These are phyloP conservation scores for Microcebus tavaratra DNA, from an alignment of 2,113 vertebrate genomes.

Conservation along the genomic window DNA sequence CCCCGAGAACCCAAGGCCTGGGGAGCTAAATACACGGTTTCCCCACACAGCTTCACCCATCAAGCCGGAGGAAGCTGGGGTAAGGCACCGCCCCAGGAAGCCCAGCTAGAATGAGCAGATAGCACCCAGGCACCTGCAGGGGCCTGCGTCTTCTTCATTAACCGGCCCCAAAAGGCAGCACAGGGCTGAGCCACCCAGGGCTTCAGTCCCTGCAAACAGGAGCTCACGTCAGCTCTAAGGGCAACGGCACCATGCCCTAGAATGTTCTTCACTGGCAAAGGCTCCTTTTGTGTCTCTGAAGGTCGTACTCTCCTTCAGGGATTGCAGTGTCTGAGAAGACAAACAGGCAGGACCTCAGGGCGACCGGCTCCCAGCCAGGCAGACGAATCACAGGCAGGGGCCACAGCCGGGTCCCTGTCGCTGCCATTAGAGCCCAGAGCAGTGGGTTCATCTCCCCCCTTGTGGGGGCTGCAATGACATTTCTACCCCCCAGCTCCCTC, in stretches of 20 bases:
- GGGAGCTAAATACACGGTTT: not conserved
- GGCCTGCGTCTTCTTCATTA: not conserved
- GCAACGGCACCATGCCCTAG: fast-evolving
- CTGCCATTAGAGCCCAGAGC: not conserved
- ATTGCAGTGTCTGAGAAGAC: not conserved
- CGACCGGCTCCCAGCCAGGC: not conserved
- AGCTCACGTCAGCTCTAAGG: not conserved
- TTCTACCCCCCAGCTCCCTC: not conserved
- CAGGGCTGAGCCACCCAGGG: not conserved
- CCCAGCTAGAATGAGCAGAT: not conserved
- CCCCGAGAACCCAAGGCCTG: not conserved
- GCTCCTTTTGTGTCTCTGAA: not conserved
- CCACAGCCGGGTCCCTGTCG: not conserved
- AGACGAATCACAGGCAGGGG: not conserved
- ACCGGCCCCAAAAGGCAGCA: not conserved
- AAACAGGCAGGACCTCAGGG: not conserved
- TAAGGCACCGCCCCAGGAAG: not conserved
- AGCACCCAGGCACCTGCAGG: fast-evolving
- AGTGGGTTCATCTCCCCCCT: fast-evolving
- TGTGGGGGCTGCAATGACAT: fast-evolving
- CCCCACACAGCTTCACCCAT: not conserved
- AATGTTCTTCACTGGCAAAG: not conserved
- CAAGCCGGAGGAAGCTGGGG: not conserved
- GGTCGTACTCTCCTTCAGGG: not conserved
- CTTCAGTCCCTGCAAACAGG: fast-evolving